Evolutionary conservation across 2,113 vertebrate species (phyloP), one percentile per base, ranked within the genome.

Genomic region (Aptenodytes forsteri): DNA sequence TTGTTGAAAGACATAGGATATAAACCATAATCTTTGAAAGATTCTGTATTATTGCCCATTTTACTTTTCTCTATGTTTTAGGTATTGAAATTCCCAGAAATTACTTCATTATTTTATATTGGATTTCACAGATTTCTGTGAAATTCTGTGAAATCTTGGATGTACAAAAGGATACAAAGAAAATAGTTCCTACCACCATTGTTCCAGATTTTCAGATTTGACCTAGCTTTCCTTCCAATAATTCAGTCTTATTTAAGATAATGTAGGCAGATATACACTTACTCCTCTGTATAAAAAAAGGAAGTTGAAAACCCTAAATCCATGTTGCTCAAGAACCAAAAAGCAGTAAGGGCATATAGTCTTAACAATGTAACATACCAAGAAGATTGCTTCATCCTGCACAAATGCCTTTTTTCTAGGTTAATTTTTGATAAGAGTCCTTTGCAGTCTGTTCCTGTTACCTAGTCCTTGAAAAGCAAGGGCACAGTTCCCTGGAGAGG

Each of bases 11-110:
- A 76, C 59, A 83, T 78, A 88, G 71, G 64, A 91, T 91, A 90
- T 89, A 96, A 71, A 97, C 90, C 54, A 92, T 82, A 52, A 88
- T 93, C 78, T 96, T 95, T 96, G 93, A 95, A 92, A 86, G 50
- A 66, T 72, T 89, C 73, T 96, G 42, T 96, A 71, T 93, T 97
- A 77, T 29, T 61, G 32, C 58, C 36, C 12, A 20, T 80, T 84
- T 92, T 32, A 72, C 26, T 54, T 58, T 19, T 46, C 79, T 46
- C 14, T 58, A n/a, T 13, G 9, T 46, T 87, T 78, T n/a, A 10
- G 20, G 12, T 64, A 49, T 16, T 49, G n/a, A 96, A 96, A 93
- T 94, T 87, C 86, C 91, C 92, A 91, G 86, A 86, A 81, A 92
- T 87, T 76, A 90, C 56, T 91, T 82, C 10, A 27, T 73, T 96